These are phyloP conservation scores for Cerastis leucographa DNA, from an alignment of 2,888 invertebrate genomes.

Conservation along the genomic window DNA sequence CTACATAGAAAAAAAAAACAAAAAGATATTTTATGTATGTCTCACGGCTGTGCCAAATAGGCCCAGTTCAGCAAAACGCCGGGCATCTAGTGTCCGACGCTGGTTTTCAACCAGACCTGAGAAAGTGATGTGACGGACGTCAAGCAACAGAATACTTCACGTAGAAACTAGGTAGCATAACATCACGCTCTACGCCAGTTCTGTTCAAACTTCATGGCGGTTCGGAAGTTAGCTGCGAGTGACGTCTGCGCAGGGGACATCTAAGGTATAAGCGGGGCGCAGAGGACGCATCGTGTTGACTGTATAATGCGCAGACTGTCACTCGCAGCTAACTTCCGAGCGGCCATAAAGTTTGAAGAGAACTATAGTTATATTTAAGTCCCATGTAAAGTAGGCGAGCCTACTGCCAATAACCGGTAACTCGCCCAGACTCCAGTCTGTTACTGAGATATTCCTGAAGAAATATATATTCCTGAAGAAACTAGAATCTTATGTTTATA, in stretches of 20 bases:
- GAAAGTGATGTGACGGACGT: no score
- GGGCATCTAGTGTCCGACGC: no score
- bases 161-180: not conserved
- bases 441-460: not conserved
- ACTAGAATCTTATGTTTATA: no score
- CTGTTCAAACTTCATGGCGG: not conserved
- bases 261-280: no score
- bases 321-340: not conserved
- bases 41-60: no score
- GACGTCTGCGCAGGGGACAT: not conserved
- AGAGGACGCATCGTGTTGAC: no score
- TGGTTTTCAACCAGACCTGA: no score
- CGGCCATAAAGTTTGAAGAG: not conserved
- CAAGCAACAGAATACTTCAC: no score
- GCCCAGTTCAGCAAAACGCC: no score
- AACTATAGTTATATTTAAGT: not conserved
- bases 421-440: not conserved
- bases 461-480: no score
- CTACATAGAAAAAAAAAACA: no score
- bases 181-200: not conserved
- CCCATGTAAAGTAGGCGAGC: not conserved
- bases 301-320: not conserved
- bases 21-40: no score
- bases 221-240: not conserved
- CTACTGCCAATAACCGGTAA: not conserved